Evolutionary conservation across 2,113 vertebrate genomes (phyloP), one percentile per base, ranked within the genome.

Genomic region (Dicentrarchus labrax): DNA sequence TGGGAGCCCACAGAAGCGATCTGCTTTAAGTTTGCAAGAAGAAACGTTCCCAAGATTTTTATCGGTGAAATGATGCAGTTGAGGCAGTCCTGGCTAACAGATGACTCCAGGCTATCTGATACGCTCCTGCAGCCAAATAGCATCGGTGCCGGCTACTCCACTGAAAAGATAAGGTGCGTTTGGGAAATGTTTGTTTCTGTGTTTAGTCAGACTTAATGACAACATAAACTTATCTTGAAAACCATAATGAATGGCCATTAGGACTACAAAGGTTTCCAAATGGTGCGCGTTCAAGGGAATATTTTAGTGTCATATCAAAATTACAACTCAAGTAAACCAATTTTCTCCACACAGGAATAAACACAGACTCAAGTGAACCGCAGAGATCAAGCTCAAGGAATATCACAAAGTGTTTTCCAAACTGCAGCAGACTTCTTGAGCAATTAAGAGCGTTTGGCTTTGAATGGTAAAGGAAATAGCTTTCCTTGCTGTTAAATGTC

Each of bases 401-500:
- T 94, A 96, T 96, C 93, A 93, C 96, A 95, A 96, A 95, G 94
- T 94, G 96, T 96, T 96, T 91, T 82, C 92, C 95, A 93, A 96
- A 96, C 94, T 95, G 93, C 94, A 92, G 89, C 94, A 96, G 94
- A 96, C 93, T 96, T 96, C 94, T 93, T 87, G 93, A 92, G 93
- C 95, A 97, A 97, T 97, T 97, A 97, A 94, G 94, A 93, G 93
- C 93, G 93, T 93, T 96, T 96, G 96, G 90, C 89, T 94, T 93
- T 95, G 94, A 96, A 95, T 94, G 89, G 88, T 92, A 90, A 92
- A 97, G 96, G 96, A 97, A 97, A 97, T 96, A 89, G 96, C 95
- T 97, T 95, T 94, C 94, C 94, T 95, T 91, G 95, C 96, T 97
- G 97, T 91, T 95, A 94, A 96, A 97, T 95, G 95, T 97, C 95